Base-by-base conservation (phyloP, 2,888 invertebrate genomes). In the Ophion costatus region DNA sequence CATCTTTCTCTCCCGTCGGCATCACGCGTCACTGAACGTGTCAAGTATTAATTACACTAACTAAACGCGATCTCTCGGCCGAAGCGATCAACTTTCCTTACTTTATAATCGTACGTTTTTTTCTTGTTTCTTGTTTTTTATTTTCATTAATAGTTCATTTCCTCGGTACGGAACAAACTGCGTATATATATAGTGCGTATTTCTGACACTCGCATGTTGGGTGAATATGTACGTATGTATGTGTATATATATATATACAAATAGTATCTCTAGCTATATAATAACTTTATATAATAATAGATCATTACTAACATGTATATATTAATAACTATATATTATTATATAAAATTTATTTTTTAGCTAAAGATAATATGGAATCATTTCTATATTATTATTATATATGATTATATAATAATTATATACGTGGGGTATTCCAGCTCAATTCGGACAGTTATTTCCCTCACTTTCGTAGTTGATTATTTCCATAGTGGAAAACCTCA, bases 1-100 rank as follows among this genome's bases (percentile, higher is more conserved):
- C 84, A 82, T 82, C 80, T 85, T 14, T 51, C 51, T 51, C 82
- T 85, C 69, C 80, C 63, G 80, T 85, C 85, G 80, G 82, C 85
- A 82, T 85, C 82, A 85, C 85, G 82, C 79, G 80, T 85, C 42
- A 57, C 77, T 80, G 77, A 77, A 82, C 59, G 66, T 71, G 64
- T 82, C 76, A 82, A 77, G 59, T 77, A 82, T 85, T 74, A 51
- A 76, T 76, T 70, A 38, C 42, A 75, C 59, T 80, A 76, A 17
- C 66, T 80, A 82, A 80, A 67, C 64, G 82, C 80, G 82, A 82
- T 64, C 56, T 66, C 57, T 73, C 14, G 63, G 63, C 63, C 85
- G 71, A 82, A 67, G 79, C 69, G 45, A 70, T 66, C 24, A 75
- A 81, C 66, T 56, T 17, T 70, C 24, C 42, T 75, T 73, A 77